These are phyloP conservation scores for Pharmacophagus antenor DNA, from an alignment of 2,888 invertebrate genomes.

Conservation along the genomic window DNA sequence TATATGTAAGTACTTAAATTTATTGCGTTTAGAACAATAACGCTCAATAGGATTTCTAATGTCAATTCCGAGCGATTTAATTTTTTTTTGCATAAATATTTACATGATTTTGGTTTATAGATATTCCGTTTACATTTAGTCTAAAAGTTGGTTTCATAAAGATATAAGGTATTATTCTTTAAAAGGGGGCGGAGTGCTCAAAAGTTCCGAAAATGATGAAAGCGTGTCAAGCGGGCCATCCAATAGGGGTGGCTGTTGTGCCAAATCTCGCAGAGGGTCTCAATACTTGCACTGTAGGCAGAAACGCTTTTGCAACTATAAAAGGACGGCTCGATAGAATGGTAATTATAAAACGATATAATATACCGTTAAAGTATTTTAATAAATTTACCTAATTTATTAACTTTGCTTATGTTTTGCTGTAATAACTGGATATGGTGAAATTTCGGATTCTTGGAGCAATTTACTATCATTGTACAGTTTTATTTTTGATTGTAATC, in stretches of 20 bases:
- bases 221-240: slow-evolving; percentile 84
- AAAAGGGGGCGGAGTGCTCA: slow-evolving; percentile 89
- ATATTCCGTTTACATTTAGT: not conserved
- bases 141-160: not conserved
- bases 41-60: no score
- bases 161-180: not conserved
- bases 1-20: slow-evolving; percentile 64
- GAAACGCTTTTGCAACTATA: slow-evolving; percentile 86
- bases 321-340: slow-evolving; percentile 85
- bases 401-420: not conserved
- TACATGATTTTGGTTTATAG: no score
- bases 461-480: no score
- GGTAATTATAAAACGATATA: slow-evolving; percentile 50
- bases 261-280: slow-evolving; percentile 88
- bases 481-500: no score
- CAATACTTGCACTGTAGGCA: slow-evolving; percentile 85
- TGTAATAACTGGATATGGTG: no score
- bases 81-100: no score
- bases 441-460: no score
- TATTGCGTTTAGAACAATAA: no score
- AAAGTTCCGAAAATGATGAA: slow-evolving; percentile 88
- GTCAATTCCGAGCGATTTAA: no score
- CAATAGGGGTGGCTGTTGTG: slow-evolving; percentile 77
- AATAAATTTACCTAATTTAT: no score
- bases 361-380: not conserved